Evolutionary conservation across 2,113 vertebrate genomes (phyloP), one percentile per base, ranked within the genome.

Genomic region (Semicossyphus pulcher): DNA sequence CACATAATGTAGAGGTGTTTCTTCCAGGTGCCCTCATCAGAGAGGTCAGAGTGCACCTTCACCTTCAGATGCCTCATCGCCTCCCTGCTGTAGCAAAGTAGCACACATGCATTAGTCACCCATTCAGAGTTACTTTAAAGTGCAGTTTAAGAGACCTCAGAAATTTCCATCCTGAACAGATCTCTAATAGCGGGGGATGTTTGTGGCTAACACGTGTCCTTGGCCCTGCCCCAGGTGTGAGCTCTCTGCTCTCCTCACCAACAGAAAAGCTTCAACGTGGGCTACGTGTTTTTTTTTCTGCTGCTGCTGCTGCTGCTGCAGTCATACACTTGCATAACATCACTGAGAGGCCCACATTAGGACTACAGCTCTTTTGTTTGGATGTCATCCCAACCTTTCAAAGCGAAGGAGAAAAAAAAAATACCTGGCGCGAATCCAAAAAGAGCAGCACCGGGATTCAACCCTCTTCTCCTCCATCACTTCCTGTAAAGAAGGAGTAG

Each of bases 311-410:
- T 63, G 47, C 81, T 60, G 78, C 83, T 81, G 58, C 65, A 83
- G 76, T 79, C 73, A 70, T 80, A 78, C 53, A 81, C 67, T 91
- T 92, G 86, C 82, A 78, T 92, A 91, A 92, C 83, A 81, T 80
- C 83, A 81, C 78, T 65, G 25, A 57, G 82, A 90, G 84, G 86
- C 78, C 88, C 69, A 73, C 70, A 85, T 88, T 77, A 78, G 79
- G 80, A 76, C 73, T 81, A 63, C 70, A 58, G 83, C 71, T 87
- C 64, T 86, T 91, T 85, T 83, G 76, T 90, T 85, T 91, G 87
- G 76, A 88, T 75, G 71, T 74, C 84, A 80, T 91, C 84, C 78
- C 82, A 83, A 80, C 73, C 64, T 86, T 91, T 56, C 80, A 70
- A 83, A 87, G 58, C 70, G 66, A 77, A 86, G 76, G 88, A 89